Base-by-base conservation (phyloP, 1,140 invertebrate genomes). In the Drosophila ficusphila region DNA sequence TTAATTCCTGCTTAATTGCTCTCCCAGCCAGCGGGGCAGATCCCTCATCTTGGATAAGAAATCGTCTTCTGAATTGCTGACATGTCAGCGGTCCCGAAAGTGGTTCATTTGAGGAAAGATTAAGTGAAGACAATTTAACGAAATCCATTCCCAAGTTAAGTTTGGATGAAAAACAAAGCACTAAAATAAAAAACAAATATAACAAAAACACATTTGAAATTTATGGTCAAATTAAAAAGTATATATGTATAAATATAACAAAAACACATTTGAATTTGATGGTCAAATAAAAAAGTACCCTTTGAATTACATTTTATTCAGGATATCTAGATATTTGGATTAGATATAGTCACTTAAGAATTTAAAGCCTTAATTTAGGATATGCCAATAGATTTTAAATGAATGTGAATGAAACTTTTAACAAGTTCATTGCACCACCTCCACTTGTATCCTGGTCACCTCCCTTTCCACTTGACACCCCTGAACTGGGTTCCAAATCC, bases 1-100 rank as follows among this genome's bases (percentile, higher is more conserved):
- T 89, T 86, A 89, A 89, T 89, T 62, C 61, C 65, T 27, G 51
- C 65, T 85, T 85, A 79, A 89, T 89, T 86, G 64, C 57, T 58
- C 48, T 31, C 34, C 14, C 36, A 12, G 27, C 44, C 62, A 31
- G 44, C 36, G 34, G 34, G 60, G 21, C 44, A 67, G 62, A 52
- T 67, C 21, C 61, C 27, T 51, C 12, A 29, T 36, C 16, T n/a
- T 3, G 60, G 62, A 67, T 67, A 67, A 67, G 60, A 65, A 52
- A 34, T 65, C 41, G 62, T 67, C 58, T 51, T 33, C 21, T 14
- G 7, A 52, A 41, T n/a, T n/a, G 16, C 25, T 67, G 25, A 41
- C 62, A 65, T 52, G 62, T 65, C 44, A 67, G 62, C 36, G 19
- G 16, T 18, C n/a, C 3, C 2, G 7, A 33, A 64, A 67, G 34